A percentile compares a stretch with the other conserved stretches of the same genome.
Evolutionary conservation across 2,888 invertebrate genomes (phyloP).

Genomic region (Aromia moschata): DNA sequence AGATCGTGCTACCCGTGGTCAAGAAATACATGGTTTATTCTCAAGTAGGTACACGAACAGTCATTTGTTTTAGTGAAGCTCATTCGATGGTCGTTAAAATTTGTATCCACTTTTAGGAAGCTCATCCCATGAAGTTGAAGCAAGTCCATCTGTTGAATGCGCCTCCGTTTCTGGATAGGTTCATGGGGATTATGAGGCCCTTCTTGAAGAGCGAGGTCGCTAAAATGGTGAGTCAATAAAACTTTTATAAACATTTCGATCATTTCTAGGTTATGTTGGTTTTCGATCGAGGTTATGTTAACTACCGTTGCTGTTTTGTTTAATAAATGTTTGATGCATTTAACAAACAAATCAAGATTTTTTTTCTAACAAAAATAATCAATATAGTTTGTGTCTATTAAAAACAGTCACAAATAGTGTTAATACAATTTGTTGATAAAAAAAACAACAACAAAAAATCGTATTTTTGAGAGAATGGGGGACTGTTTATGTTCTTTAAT

Average conservation of each 20-base stretch:
- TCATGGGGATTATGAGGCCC: conserved; percentile 71
- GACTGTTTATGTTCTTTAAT: too few species aligned
- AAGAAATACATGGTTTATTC: conserved; percentile 78
- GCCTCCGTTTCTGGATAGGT: conserved; percentile 72
- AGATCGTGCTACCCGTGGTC: conserved; percentile 70
- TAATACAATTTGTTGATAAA: too few species aligned
- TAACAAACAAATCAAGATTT: too few species aligned
- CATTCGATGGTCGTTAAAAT: neutral
- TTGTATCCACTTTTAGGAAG: conserved; percentile 66
- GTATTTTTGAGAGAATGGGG: too few species aligned
- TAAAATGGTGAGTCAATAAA: conserved; percentile 66
- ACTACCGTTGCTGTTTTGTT: too few species aligned
- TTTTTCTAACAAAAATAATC: too few species aligned
- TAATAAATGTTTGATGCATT: too few species aligned
- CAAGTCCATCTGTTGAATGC: conserved; percentile 74
- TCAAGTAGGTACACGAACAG: conserved; percentile 63
- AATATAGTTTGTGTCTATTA: too few species aligned
- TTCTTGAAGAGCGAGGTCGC: conserved; percentile 74
- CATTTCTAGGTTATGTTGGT: neutral
- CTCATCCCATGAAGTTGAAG: conserved; percentile 73
- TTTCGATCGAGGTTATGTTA: neutral
- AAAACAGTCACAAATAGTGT: too few species aligned
- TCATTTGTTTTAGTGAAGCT: neutral
- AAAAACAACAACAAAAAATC: too few species aligned
- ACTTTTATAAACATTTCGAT: neutral